phyloP scores from a whole-genome alignment of 2,113 vertebrate genomes.

The Aleadryas rufinucha region DNA sequence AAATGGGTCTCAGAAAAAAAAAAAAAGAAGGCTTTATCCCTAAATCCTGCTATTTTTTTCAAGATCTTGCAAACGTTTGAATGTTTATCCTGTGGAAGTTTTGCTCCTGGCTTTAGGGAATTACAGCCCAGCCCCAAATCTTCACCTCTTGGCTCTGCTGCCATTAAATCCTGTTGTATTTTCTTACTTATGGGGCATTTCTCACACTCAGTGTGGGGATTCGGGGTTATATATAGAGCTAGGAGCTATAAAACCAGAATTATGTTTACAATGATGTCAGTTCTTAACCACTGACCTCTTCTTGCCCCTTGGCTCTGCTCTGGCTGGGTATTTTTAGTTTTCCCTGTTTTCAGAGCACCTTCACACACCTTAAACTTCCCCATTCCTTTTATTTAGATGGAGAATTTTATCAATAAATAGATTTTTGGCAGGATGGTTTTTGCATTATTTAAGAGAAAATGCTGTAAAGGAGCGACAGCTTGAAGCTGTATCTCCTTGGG shows the following conservation, averaged over 20 bases:
- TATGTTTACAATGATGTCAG: not conserved
- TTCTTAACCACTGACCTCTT: not conserved
- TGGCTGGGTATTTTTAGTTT: not conserved
- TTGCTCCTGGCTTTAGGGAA: not conserved
- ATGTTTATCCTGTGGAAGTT: not conserved
- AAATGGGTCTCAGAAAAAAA: rapidly evolving
- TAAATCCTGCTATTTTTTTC: not conserved
- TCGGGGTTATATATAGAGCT: not conserved
- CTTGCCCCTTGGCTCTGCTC: not conserved
- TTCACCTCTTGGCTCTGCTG: not conserved
- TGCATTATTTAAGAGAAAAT: not conserved
- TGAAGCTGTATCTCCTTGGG: not conserved
- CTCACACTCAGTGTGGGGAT: not conserved
- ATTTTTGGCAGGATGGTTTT: not conserved
- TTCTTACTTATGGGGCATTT: not conserved
- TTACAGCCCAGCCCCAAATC: not conserved
- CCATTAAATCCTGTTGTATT: not conserved
- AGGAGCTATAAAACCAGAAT: not conserved
- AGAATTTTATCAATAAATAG: not conserved
- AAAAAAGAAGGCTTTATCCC: not conserved
- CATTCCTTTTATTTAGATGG: not conserved
- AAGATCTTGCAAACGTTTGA: not conserved
- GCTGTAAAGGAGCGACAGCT: not conserved
- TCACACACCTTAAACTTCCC: not conserved
- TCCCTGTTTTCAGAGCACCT: not conserved